Evolutionary conservation across 2,113 vertebrate genomes (phyloP).

Genomic region (Edolisoma coerulescens): DNA sequence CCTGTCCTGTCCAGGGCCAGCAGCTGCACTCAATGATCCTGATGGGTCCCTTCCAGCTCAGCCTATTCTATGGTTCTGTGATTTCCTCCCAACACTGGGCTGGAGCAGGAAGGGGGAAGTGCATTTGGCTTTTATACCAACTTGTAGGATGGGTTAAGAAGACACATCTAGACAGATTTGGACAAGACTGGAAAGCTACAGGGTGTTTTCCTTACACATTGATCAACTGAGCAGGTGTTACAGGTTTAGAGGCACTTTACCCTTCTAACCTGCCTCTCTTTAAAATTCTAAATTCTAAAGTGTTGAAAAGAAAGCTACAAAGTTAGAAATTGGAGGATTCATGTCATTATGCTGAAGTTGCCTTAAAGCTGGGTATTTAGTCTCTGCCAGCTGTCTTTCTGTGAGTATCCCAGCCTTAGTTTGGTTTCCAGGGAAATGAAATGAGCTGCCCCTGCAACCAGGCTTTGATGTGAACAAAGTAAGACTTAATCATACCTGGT

Average conservation of each 20-base stretch:
- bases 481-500: background rate
- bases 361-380: background rate
- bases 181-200: background rate
- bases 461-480: background rate
- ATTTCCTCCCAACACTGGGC: background rate
- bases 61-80: fast-evolving
- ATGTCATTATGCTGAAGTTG: background rate
- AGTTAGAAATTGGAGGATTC: background rate
- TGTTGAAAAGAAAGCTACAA: background rate
- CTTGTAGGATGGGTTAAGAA: background rate
- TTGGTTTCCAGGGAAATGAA: background rate
- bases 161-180: background rate
- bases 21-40: background rate
- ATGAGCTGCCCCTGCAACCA: background rate
- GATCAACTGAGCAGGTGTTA: fast-evolving
- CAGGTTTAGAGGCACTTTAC: background rate
- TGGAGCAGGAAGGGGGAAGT: too few relatives aligned
- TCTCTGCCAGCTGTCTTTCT: background rate
- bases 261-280: background rate
- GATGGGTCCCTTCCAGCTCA: too few relatives aligned
- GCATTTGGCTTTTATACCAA: background rate
- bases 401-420: background rate
- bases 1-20: background rate
- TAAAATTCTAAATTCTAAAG: background rate
- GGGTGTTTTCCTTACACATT: background rate